Percentiles rank a stretch among this genome's conserved stretches.
Conservation (phyloP, 1,140 invertebrate species). For the Triops cancriformis region DNA sequence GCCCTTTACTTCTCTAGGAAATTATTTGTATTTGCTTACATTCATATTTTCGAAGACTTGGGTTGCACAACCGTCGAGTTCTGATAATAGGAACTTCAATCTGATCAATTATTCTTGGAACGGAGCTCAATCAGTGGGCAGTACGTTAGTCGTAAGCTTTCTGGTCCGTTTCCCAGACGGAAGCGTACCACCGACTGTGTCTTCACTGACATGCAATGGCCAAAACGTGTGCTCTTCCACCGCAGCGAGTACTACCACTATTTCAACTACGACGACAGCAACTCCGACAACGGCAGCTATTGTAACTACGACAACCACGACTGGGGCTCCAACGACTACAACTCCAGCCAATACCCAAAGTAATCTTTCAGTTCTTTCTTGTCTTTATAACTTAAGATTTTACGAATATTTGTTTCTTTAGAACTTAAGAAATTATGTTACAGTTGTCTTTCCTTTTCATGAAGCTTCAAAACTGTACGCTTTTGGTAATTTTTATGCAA, state of each 20-base stretch:
- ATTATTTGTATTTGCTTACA: too few relatives aligned
- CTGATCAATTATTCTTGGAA: conserved; percentile 19
- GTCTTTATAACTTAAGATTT: too few relatives aligned
- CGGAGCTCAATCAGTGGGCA: conserved; percentile 20
- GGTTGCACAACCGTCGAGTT: background rate
- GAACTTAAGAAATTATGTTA: too few relatives aligned
- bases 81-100: background rate
- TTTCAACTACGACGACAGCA: background rate
- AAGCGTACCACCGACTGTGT: background rate
- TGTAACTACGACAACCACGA: background rate
- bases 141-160: conserved; percentile 2
- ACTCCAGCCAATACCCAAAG: too few relatives aligned
- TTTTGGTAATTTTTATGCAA: background rate
- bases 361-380: too few relatives aligned
- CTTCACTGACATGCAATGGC: conserved; percentile 22
- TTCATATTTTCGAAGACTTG: background rate
- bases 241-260: background rate
- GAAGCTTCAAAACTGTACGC: too few relatives aligned
- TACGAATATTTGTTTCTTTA: too few relatives aligned
- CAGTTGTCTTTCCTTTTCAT: too few relatives aligned
- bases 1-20: too few relatives aligned
- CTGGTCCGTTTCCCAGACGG: conserved; percentile 16
- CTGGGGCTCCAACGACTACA: too few relatives aligned
- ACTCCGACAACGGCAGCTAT: background rate
- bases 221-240: conserved; percentile 14